phyloP scores from a whole-genome alignment of 2,888 invertebrate genomes.

The Diachrysia chrysitis region DNA sequence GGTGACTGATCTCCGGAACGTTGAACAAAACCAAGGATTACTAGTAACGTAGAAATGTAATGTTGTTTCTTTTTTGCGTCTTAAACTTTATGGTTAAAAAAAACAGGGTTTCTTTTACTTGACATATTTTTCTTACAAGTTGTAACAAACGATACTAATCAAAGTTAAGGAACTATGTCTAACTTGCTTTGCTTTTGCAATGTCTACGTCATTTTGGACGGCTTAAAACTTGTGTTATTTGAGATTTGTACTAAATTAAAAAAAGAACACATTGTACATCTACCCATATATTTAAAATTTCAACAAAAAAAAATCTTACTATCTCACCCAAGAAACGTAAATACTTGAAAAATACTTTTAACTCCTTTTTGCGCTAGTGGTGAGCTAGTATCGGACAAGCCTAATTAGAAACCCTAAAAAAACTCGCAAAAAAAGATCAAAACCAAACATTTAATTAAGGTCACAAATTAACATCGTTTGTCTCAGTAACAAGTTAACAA shows the following conservation, averaged over 20 bases:
- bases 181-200: no score
- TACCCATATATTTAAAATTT: no score
- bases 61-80: neutral
- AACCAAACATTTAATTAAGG: conserved; percentile 55
- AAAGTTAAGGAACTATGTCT: no score
- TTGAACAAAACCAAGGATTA: conserved; percentile 4
- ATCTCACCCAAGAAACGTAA: neutral
- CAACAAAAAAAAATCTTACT: neutral
- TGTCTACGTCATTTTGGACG: no score
- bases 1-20: neutral
- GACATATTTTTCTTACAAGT: neutral
- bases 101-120: neutral
- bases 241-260: no score
- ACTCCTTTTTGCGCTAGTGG: neutral
- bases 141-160: no score
- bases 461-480: conserved; percentile 54
- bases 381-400: conserved; percentile 5
- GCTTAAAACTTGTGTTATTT: no score
- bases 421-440: conserved; percentile 34
- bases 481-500: conserved; percentile 53
- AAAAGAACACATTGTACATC: no score
- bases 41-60: neutral
- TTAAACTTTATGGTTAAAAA: neutral
- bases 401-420: conserved; percentile 22
- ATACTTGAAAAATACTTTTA: neutral